These are phyloP conservation scores for Coleophora flavipennella DNA, from an alignment of 2,888 invertebrate genomes.

Conservation along the genomic window DNA sequence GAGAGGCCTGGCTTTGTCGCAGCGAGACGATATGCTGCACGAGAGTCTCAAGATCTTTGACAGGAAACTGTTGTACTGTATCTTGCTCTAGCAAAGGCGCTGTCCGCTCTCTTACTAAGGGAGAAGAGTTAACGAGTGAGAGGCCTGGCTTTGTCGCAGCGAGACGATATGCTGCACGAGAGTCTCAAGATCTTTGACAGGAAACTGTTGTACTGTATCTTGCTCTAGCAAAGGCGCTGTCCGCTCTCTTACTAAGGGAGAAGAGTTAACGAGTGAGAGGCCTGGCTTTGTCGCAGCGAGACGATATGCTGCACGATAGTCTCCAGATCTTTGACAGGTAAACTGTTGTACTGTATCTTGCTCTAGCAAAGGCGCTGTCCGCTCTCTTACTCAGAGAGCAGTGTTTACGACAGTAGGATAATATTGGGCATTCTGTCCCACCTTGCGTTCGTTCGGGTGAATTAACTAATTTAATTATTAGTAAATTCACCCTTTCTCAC, in stretches of 20 bases:
- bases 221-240: conserved; percentile 96
- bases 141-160: conserved; percentile 60
- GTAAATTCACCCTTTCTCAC: no score
- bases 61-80: no score
- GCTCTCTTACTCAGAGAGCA: conserved; percentile 93
- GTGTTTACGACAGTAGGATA: conserved; percentile 81
- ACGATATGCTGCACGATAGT: conserved; percentile 85
- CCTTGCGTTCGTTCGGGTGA: no score
- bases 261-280: conserved; percentile 83
- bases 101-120: conserved; percentile 90
- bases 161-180: conserved; percentile 84
- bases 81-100: conserved; percentile 94
- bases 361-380: conserved; percentile 94
- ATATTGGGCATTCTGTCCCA: no score
- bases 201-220: no score
- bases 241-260: conserved; percentile 88
- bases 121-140: conserved; percentile 89
- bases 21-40: conserved; percentile 81
- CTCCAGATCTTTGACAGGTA: conserved; percentile 89
- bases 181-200: conserved; percentile 91
- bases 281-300: conserved; percentile 64
- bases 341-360: no score
- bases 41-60: conserved; percentile 93
- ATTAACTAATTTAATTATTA: no score
- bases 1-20: conserved; percentile 65